phyloP scores from a whole-genome alignment of 2,113 vertebrate genomes.

The Bos indicus region DNA sequence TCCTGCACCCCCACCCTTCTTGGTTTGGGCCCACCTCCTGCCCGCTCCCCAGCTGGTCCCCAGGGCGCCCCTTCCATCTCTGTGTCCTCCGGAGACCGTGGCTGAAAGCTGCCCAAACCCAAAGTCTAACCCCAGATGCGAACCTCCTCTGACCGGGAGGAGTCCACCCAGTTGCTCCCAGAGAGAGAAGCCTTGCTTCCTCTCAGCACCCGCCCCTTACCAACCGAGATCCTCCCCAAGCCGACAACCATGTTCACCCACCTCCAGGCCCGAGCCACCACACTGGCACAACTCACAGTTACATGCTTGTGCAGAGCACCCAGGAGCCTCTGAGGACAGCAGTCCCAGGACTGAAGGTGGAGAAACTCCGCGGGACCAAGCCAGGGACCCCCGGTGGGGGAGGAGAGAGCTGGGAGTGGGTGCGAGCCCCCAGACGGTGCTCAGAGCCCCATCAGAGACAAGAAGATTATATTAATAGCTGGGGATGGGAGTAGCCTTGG shows the following conservation, averaged over 20 bases:
- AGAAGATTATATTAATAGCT: fast-evolving
- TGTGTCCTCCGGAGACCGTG: background rate
- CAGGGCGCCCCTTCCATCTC: background rate
- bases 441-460: background rate
- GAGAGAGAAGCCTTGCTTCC: background rate
- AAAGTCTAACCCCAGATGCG: fast-evolving
- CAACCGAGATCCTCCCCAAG: background rate
- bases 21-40: background rate
- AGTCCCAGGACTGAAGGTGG: background rate
- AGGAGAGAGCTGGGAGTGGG: too few species aligned
- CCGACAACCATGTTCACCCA: fast-evolving
- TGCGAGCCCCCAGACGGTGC: fast-evolving
- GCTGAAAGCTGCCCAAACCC: background rate
- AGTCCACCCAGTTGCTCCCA: background rate
- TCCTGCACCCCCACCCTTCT: background rate
- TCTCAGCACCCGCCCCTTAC: fast-evolving
- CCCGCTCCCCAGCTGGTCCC: background rate
- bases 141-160: fast-evolving
- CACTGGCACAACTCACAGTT: fast-evolving
- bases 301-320: fast-evolving
- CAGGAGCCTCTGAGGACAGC: fast-evolving
- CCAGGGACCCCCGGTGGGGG: fast-evolving
- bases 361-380: background rate
- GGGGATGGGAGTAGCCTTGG: too few species aligned
- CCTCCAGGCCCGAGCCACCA: fast-evolving